Base-by-base conservation (phyloP, 2,113 vertebrate species). In the Macheiramphus alcinus region DNA sequence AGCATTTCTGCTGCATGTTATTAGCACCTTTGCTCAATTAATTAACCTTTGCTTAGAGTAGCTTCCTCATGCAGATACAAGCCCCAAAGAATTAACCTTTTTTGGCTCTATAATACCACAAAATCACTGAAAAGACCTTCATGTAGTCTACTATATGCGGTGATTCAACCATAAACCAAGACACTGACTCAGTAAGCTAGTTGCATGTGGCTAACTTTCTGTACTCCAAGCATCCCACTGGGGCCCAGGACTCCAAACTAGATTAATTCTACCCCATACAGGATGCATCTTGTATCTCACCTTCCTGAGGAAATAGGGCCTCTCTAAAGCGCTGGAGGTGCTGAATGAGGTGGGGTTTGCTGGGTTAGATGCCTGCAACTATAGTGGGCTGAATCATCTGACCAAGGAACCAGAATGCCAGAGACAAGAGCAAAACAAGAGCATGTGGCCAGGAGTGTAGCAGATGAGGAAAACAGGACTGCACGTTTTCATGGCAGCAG, bases 381-480 rank as follows among this genome's bases (percentile, higher is more conserved):
- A 16, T 1, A 58, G 25, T 2, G 42, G 23, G 42, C 32, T 58
- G n/a, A 74, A 62, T 58, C 53, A 73, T 53, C 26, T 72, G n/a
- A 73, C 14, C 25, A 66, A 62, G 10, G 10, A 84, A 13, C 12
- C 63, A 34, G 27, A 88, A 70, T 29, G 16, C 3, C 59, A 91
- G 21, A 58, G 25, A 71, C 11, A 31, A 53, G 14, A 86, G 27
- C 53, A 62, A 48, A 91, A 27, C 5, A 50, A 79, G 31, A 71
- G 14, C 16, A 53, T 0, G 0, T 27, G 16, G 40, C 26, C 36
- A 48, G 75, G 21, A 93, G 53, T 16, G 14, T 12, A 13, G 31
- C 36, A 36, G 34, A 65, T 1, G 4, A 65, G 36, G 16, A 61
- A 59, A 61, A 59, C 4, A 59, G 47, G 25, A 67, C 9, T 10